Base-by-base conservation (phyloP, 2,797 vertebrate species). In the Sebastes steindachneri region DNA sequence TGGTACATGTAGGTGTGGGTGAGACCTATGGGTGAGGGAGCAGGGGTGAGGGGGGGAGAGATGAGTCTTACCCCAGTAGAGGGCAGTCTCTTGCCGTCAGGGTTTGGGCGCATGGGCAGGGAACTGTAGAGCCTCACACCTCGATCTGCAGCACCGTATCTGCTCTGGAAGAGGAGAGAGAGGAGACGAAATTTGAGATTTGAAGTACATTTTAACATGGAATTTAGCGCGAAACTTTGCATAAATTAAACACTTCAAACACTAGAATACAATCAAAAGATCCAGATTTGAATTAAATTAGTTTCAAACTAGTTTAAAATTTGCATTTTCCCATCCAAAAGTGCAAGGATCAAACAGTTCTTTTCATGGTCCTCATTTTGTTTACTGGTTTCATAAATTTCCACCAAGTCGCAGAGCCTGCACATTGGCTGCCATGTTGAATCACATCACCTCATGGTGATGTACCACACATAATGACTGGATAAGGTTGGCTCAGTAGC, bases 21-120 rank as follows among this genome's bases (percentile, higher is more conserved):
- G 71, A 79, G 17, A 75, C 12, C 35, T 35, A 9, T 26, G 70
- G 81, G 75, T 84, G 79, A 65, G 54, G 23, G 29, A 63, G 62
- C 4, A 59, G 35, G 78, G 68, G 48, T 64, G 74, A 28, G 54
- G 57, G 57, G 51, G 45, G 28, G 25, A 65, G 73, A 64, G 66
- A 45, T 4, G 68, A 67, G 41, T 93, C 95, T 95, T 95, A 96
- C 96, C 95, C 96, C 95, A 95, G 96, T 92, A 95, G 96, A 96
- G 95, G 96, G 95, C 95, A 96, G 96, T 94, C 96, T 95, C 95
- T 96, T 96, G 92, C 95, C 94, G 93, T 96, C 94, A 84, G 95
- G 95, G 96, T 95, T 95, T 77, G 94, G 94, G 93, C 95, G 96
- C 95, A 96, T 95, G 90, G 95, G 95, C 93, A 96, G 91, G 81